phyloP scores from a whole-genome alignment of 2,113 vertebrate species.

The Pteruthius melanotis region DNA sequence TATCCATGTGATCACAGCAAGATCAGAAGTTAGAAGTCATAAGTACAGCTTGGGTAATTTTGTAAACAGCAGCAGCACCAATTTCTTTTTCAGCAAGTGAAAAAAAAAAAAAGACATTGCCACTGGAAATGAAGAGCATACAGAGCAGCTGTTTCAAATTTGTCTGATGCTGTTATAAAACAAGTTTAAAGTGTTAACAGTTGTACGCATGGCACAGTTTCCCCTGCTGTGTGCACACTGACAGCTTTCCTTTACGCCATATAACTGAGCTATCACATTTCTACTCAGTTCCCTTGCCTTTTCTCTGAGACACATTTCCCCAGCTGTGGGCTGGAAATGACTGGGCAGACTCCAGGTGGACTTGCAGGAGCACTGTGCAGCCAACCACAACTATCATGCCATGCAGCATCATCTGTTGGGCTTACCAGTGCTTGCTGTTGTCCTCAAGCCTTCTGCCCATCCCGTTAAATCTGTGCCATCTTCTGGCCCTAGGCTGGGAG shows the following conservation, averaged over 20 bases:
- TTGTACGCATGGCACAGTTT: constrained; percentile 26
- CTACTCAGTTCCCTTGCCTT: not conserved
- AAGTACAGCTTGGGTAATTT: not conserved
- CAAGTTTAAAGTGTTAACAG: constrained; percentile 51
- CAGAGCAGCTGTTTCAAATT: constrained; percentile 60
- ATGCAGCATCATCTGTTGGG: not conserved
- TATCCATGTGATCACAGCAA: not conserved
- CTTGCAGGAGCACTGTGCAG: not conserved
- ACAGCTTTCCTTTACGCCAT: not conserved
- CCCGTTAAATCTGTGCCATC: rapidly evolving
- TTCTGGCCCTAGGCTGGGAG: not conserved
- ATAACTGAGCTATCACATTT: not conserved
- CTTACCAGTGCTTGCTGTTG: not conserved
- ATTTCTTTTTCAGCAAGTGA: constrained; percentile 32
- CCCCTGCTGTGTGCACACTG: not conserved
- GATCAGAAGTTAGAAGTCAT: not conserved
- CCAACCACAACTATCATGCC: not conserved
- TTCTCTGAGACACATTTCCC: not conserved
- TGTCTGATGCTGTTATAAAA: constrained; percentile 40
- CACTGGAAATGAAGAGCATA: constrained; percentile 37
- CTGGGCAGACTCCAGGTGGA: not conserved
- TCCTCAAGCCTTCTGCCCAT: not conserved
- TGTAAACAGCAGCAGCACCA: constrained; percentile 29
- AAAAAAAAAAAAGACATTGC: not conserved
- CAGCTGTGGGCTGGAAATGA: not conserved